A percentile compares a stretch with the other conserved stretches of the same genome.
Evolutionary conservation across 92 coral and sea anemone genomes (phyloP).

Genomic region (Epizoanthus rinbou): DNA sequence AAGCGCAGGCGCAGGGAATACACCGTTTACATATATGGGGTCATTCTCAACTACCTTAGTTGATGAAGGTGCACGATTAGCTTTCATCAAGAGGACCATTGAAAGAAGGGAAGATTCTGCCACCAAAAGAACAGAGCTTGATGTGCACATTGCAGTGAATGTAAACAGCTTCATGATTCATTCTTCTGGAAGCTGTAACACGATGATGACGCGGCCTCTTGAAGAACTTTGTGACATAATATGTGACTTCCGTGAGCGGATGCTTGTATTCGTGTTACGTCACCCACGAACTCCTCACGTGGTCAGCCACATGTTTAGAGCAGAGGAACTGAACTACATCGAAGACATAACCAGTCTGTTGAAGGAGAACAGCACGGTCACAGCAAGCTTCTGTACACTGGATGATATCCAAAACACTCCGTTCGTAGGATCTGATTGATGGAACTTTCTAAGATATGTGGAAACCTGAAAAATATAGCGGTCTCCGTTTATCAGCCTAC

Average conservation of each 20-base stretch:
- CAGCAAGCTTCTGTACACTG: slow-evolving; percentile 6
- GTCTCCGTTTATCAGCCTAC: too few species aligned
- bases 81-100: slow-evolving; percentile 16
- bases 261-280: slow-evolving; percentile 15
- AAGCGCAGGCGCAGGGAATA: not conserved
- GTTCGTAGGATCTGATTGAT: too few species aligned
- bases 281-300: slow-evolving; percentile 11
- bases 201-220: slow-evolving; percentile 25
- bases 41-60: slow-evolving; percentile 13
- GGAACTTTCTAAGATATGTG: too few species aligned
- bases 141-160: not conserved
- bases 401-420: slow-evolving; percentile 11
- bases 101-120: not conserved
- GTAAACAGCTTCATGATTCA: not conserved
- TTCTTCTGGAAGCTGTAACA: slow-evolving; percentile 21
- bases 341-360: not conserved
- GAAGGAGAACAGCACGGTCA: not conserved
- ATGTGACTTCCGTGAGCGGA: slow-evolving; percentile 1
- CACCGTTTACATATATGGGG: not conserved
- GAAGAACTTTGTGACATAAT: slow-evolving; percentile 22
- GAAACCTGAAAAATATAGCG: too few species aligned
- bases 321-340: not conserved
- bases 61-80: slow-evolving; percentile 14
- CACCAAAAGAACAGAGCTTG: not conserved
- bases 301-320: slow-evolving; percentile 31